phyloP scores from a whole-genome alignment of 2,888 invertebrate species.

The Drosophila prolongata region DNA sequence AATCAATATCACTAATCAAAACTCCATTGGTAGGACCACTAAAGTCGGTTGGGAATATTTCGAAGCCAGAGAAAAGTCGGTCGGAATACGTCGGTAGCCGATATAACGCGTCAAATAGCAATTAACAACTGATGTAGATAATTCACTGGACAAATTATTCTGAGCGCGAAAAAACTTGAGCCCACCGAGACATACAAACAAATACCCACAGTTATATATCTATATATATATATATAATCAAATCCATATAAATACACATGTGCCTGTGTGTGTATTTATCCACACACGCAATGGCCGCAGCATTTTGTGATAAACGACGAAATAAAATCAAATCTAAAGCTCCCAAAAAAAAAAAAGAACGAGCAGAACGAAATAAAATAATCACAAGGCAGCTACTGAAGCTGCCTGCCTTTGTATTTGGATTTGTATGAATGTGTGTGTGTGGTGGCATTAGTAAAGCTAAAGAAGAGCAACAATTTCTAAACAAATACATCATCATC shows the following conservation, averaged over 20 bases:
- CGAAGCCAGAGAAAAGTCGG: neutral
- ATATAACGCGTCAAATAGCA: conserved; percentile 83
- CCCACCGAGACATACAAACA: conserved; percentile 38
- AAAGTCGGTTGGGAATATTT: neutral
- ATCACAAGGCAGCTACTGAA: conserved; percentile 72
- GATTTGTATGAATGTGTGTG: neutral
- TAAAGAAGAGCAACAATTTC: conserved; percentile 42
- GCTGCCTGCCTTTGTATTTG: conserved; percentile 10
- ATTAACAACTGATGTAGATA: conserved; percentile 84
- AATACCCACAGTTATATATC: conserved; percentile 29
- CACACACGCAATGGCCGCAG: conserved; percentile 61
- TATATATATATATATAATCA: conserved; percentile 17
- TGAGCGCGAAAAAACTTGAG: conserved; percentile 71
- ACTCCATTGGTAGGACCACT: neutral
- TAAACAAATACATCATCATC: conserved; percentile 76
- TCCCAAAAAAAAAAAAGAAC: conserved; percentile 61
- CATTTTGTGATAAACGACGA: conserved; percentile 78
- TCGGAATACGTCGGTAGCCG: conserved; percentile 77
- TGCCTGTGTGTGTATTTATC: conserved; percentile 30
- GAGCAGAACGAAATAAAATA: conserved; percentile 48
- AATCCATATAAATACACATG: conserved; percentile 36
- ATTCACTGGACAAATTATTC: conserved; percentile 79
- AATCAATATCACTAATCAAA: neutral
- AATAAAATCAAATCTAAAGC: conserved; percentile 80
- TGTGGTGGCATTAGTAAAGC: conserved; percentile 27